Evolutionary conservation across 2,888 invertebrate genomes (phyloP), one percentile per base, ranked within the genome.

Genomic region (Gryllus longicercus): DNA sequence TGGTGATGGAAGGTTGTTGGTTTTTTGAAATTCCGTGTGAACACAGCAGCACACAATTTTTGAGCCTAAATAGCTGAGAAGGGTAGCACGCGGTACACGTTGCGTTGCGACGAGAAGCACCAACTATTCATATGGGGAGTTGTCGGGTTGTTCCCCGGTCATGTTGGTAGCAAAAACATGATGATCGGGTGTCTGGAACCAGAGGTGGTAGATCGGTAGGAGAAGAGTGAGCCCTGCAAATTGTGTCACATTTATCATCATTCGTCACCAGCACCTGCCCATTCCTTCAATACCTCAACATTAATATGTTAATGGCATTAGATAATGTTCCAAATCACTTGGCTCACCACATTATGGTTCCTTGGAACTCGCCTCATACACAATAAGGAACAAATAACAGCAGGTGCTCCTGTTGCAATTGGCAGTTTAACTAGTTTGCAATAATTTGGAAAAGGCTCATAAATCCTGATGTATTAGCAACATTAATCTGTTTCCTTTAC

Each of bases 121-220:
- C 80, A 81, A 80, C 81, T 82, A 82, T 82, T 82, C 81, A 80
- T 82, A 80, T 82, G 80, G 82, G 82, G 81, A 81, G 63, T 18
- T 81, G 82, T 79, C 81, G 82, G 79, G 81, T 74, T 81, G 81
- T 82, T 79, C 78, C 76, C 81, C 81, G 81, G 79, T 82, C 82
- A 82, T 82, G 82, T 82, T 81, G 82, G 81, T 82, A 83, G 83
- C 82, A 81, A 83, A 82, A 79, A 83, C 81, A 83, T 81, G 83
- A 81, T 81, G 82, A 80, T 81, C 81, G 81, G 81, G 80, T 82
- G 82, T 81, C 81, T 82, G 82, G 81, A 81, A 81, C 82, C 81
- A 82, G 82, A 82, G 82, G 82, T 82, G 81, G 82, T 81, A 82
- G 82, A 80, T 79, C 82, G 79, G 81, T 77, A 82, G 81, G 81